Percentiles rank a stretch among this genome's conserved stretches.
These are phyloP conservation scores for Phenganax subtilis DNA, from an alignment of 92 coral and sea anemone species.

Conservation along the genomic window DNA sequence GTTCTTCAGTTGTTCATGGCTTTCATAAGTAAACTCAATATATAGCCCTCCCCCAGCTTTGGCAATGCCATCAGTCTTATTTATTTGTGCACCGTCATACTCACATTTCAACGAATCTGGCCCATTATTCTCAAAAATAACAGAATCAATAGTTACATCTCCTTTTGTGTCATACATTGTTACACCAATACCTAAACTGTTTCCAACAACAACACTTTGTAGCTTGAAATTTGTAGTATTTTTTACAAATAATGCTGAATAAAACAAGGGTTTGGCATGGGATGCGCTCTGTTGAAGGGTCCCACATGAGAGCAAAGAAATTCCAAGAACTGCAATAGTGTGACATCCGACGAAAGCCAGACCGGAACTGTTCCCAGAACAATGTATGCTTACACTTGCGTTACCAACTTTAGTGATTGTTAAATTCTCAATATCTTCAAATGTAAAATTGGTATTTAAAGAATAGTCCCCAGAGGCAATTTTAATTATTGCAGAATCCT, in stretches of 20 bases:
- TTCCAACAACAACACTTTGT: constrained; percentile 39
- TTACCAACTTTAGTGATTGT: constrained; percentile 2
- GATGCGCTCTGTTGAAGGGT: constrained; percentile 51
- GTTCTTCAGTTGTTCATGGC: not conserved
- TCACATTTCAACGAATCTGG: constrained; percentile 6
- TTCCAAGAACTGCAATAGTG: constrained; percentile 36
- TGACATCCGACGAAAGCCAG: constrained; percentile 52
- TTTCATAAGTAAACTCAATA: constrained; percentile 54
- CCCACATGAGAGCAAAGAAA: constrained; percentile 54
- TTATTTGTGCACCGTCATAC: too few relatives aligned
- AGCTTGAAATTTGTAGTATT: constrained; percentile 53
- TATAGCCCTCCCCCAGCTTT: constrained; percentile 60
- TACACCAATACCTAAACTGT: constrained; percentile 68
- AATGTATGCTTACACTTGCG: constrained; percentile 38
- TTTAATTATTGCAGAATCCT: constrained; percentile 10
- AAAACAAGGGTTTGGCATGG: constrained; percentile 45
- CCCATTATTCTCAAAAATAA: constrained; percentile 52
- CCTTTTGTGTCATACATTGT: constrained; percentile 66
- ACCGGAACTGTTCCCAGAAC: constrained; percentile 41
- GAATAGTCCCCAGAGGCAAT: constrained; percentile 46
- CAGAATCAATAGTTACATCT: constrained; percentile 47
- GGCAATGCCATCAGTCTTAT: not conserved
- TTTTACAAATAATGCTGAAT: constrained; percentile 58
- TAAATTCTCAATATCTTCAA: constrained; percentile 32
- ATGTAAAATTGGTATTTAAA: constrained; percentile 51